Evolutionary conservation across 2,888 invertebrate genomes (phyloP).

Genomic region (Mimachlamys varia): DNA sequence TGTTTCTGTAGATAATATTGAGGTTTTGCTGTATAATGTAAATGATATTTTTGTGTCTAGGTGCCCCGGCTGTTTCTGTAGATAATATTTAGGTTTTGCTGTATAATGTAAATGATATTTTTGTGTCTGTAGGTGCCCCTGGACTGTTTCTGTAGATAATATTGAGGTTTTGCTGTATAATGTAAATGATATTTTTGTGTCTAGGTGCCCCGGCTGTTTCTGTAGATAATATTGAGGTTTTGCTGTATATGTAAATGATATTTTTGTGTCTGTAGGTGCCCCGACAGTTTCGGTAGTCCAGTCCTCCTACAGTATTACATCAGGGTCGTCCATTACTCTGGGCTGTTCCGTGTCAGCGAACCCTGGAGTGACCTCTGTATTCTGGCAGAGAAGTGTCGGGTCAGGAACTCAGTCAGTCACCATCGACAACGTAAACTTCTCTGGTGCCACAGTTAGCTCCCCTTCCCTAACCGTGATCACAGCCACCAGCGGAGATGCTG

Average conservation of each 20-base stretch:
- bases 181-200: no score
- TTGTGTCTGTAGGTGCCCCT: not conserved
- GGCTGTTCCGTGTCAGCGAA: not conserved
- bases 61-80: no score
- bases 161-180: no score
- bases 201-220: no score
- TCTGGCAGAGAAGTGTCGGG: not conserved
- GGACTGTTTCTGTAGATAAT: not conserved
- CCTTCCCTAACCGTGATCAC: not conserved
- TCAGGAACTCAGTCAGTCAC: not conserved
- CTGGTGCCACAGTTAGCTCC: not conserved
- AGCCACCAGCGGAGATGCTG: not conserved
- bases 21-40: no score
- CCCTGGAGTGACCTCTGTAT: not conserved
- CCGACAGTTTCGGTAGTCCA: not conserved
- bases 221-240: no score
- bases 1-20: not conserved
- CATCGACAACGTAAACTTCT: not conserved
- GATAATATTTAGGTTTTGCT: no score
- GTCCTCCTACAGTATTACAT: not conserved
- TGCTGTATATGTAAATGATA: no score
- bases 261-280: not conserved
- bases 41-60: no score
- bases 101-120: no score
- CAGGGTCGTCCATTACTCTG: not conserved